Conservation (phyloP, 2,797 vertebrate species). For the Paguma larvata region DNA sequence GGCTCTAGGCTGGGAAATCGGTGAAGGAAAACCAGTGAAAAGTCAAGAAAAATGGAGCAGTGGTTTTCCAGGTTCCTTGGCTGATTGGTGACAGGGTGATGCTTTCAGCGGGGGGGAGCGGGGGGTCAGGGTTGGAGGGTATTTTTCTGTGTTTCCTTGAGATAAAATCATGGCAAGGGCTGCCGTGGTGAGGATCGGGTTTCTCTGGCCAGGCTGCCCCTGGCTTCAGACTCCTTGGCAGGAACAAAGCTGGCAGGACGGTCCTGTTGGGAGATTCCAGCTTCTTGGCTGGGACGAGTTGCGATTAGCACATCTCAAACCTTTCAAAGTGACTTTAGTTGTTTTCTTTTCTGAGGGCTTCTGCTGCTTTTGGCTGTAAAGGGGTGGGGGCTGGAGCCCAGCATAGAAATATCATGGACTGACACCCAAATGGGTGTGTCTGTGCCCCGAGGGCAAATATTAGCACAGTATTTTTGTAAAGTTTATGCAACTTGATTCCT, state of each 20-base stretch:
- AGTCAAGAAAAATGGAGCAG: background rate
- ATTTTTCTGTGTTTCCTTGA: conserved; percentile 73
- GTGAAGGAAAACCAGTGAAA: background rate
- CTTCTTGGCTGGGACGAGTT: conserved; percentile 68
- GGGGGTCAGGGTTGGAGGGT: background rate
- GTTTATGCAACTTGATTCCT: conserved; percentile 79
- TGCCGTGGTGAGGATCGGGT: conserved; percentile 1
- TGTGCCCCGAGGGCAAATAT: conserved; percentile 76
- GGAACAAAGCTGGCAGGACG: background rate
- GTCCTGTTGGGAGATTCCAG: conserved; percentile 69
- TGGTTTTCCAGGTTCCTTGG: background rate
- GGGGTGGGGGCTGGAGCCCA: conserved; percentile 56
- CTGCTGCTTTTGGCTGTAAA: conserved; percentile 72
- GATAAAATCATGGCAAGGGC: background rate
- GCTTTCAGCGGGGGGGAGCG: background rate
- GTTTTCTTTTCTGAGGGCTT: conserved; percentile 79
- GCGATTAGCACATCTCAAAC: conserved; percentile 77
- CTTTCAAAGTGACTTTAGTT: conserved; percentile 80
- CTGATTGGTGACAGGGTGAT: background rate
- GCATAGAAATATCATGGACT: conserved; percentile 67
- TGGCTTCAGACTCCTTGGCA: conserved; percentile 59
- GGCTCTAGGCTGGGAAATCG: background rate
- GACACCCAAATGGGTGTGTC: conserved; percentile 75
- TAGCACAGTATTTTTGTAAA: conserved; percentile 82
- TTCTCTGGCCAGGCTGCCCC: conserved; percentile 17